Conservation (phyloP, 2,797 vertebrate species). For the Odontamblyopus rebecca region DNA sequence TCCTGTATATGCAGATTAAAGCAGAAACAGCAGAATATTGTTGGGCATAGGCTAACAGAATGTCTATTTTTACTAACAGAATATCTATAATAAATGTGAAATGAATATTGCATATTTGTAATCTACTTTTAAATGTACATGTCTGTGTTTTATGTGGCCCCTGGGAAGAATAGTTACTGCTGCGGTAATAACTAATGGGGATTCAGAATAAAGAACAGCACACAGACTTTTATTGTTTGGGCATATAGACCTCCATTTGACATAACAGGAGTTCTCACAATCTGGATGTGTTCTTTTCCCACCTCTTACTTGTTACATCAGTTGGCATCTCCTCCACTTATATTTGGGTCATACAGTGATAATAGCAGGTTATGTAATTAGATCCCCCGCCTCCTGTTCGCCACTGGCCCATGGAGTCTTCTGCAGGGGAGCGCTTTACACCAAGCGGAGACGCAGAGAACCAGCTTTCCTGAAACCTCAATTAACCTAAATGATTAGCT, state of each 20-base stretch:
- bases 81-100: too few species aligned
- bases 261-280: not conserved
- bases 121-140: too few species aligned
- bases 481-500: constrained; percentile 79
- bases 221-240: not conserved
- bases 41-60: too few species aligned
- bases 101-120: too few species aligned
- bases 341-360: constrained; percentile 50
- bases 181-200: too few species aligned
- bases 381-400: constrained; percentile 39
- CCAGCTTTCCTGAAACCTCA: constrained; percentile 68
- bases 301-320: constrained; percentile 35
- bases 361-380: constrained; percentile 65
- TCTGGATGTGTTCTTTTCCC: constrained; percentile 9
- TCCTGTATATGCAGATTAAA: too few species aligned
- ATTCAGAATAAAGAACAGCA: too few species aligned
- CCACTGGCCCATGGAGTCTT: constrained; percentile 37
- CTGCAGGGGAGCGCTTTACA: constrained; percentile 40
- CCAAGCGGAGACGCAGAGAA: constrained; percentile 39
- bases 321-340: constrained; percentile 51
- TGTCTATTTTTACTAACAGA: too few species aligned
- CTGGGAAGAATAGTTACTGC: too few species aligned
- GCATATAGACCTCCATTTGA: not conserved
- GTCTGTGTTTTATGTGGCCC: too few species aligned
- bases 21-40: too few species aligned